Conservation (phyloP, 1,140 invertebrate species). For the Aporrectodea caliginosa region DNA sequence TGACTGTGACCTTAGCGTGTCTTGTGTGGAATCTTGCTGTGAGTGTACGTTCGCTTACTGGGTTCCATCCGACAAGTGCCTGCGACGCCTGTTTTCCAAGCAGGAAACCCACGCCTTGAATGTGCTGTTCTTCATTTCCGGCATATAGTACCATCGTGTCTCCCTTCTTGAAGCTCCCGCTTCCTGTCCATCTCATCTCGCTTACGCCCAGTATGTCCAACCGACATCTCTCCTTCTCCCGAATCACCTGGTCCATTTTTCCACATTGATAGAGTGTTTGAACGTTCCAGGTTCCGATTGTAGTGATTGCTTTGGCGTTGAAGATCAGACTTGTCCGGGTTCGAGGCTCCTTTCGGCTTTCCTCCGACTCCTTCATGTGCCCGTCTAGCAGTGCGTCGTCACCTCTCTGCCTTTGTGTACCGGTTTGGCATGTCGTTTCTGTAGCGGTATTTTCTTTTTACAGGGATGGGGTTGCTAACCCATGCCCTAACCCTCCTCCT, state of each 20-base stretch:
- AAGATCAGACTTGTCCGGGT: background rate
- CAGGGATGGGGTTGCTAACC: too few relatives aligned
- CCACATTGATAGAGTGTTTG: background rate
- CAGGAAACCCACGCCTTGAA: background rate
- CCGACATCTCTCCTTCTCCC: background rate
- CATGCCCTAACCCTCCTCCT: too few relatives aligned
- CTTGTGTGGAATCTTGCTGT: background rate
- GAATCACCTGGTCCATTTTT: background rate
- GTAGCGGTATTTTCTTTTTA: too few relatives aligned
- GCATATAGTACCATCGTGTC: background rate
- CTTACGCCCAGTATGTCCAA: background rate
- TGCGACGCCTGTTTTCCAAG: background rate
- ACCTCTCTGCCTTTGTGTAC: too few relatives aligned
- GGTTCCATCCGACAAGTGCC: background rate
- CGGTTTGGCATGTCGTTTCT: too few relatives aligned
- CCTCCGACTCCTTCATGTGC: background rate
- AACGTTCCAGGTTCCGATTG: background rate
- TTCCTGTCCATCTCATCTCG: background rate
- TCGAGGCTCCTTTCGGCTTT: background rate
- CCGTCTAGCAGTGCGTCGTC: too few relatives aligned
- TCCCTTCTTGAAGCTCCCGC: background rate
- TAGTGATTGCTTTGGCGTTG: background rate
- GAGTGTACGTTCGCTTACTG: background rate
- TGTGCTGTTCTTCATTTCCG: background rate
- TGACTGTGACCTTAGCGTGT: too few relatives aligned